Conservation (phyloP, 2,888 invertebrate species). For the Drosophila quasianomalipes region DNA sequence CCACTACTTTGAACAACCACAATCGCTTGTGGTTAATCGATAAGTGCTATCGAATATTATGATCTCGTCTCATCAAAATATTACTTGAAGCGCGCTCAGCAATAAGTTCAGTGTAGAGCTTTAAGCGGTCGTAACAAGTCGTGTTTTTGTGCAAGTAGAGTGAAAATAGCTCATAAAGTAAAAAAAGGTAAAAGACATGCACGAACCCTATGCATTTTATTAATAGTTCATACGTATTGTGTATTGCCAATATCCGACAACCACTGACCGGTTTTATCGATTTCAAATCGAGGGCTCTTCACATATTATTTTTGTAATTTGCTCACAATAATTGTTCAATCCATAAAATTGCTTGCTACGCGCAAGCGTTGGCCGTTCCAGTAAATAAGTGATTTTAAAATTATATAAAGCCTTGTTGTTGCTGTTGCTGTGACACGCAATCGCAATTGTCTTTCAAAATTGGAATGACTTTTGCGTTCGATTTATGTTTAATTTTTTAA, state of each 20-base stretch:
- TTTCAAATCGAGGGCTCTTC: slow-evolving; percentile 15
- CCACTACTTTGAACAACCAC: background rate
- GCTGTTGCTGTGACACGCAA: slow-evolving; percentile 43
- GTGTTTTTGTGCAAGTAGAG: background rate
- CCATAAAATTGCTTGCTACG: slow-evolving; percentile 11
- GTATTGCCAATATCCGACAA: background rate
- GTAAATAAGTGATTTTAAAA: slow-evolving; percentile 27
- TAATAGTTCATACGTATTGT: slow-evolving; percentile 17
- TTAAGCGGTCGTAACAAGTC: slow-evolving; percentile 22
- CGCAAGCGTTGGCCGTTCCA: slow-evolving; percentile 5
- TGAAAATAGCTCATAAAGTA: slow-evolving; percentile 12
- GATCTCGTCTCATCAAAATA: slow-evolving; percentile 17
- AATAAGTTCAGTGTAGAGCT: slow-evolving; percentile 32
- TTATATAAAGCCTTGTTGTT: slow-evolving; percentile 1
- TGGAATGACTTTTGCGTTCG: slow-evolving; percentile 14
- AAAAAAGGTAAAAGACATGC: slow-evolving; percentile 41
- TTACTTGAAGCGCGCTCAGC: slow-evolving; percentile 39
- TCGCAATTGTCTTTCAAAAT: slow-evolving; percentile 20
- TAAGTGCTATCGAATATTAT: slow-evolving; percentile 7
- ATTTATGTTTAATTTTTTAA: slow-evolving; percentile 9
- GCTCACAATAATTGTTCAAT: slow-evolving; percentile 20
- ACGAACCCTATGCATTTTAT: slow-evolving; percentile 25
- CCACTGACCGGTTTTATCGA: slow-evolving; percentile 35
- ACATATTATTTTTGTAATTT: slow-evolving; percentile 28
- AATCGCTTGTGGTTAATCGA: slow-evolving; percentile 8